These are phyloP conservation scores for Aphidius ervi DNA, from an alignment of 1,140 invertebrate species.

Conservation along the genomic window DNA sequence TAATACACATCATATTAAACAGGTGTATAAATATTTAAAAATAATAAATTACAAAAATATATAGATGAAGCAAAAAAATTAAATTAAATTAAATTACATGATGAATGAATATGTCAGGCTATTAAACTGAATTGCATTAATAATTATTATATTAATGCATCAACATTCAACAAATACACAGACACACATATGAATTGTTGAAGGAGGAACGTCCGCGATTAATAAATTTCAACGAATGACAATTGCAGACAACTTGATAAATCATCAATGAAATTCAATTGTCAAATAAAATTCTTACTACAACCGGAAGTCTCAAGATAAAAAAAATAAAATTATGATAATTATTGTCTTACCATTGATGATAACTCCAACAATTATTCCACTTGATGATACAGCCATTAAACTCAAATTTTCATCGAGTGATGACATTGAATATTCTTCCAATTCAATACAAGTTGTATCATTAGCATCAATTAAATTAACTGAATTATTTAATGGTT, in stretches of 20 bases:
- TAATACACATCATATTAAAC: too few relatives aligned
- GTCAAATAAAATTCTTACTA: neutral
- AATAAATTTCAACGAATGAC: conserved; percentile 1
- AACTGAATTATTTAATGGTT: conserved; percentile 65
- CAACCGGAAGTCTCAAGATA: neutral
- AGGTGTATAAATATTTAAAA: too few relatives aligned
- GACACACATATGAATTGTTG: neutral
- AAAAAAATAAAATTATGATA: too few relatives aligned
- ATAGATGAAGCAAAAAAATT: too few relatives aligned
- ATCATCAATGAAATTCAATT: neutral
- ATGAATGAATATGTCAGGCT: too few relatives aligned
- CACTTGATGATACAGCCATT: conserved; percentile 59
- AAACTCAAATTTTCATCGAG: conserved; percentile 60
- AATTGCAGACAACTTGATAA: neutral
- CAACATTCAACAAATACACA: too few relatives aligned
- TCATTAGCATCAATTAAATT: conserved; percentile 58
- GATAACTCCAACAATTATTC: conserved; percentile 59
- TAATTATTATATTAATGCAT: too few relatives aligned
- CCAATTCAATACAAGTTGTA: conserved; percentile 61
- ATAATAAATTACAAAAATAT: too few relatives aligned
- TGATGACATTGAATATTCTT: conserved; percentile 59
- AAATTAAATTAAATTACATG: too few relatives aligned
- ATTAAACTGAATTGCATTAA: too few relatives aligned
- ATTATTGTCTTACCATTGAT: conserved; percentile 45
- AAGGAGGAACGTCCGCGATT: neutral